Conservation (phyloP, 2,113 vertebrate genomes). For the Nipponia nippon region DNA sequence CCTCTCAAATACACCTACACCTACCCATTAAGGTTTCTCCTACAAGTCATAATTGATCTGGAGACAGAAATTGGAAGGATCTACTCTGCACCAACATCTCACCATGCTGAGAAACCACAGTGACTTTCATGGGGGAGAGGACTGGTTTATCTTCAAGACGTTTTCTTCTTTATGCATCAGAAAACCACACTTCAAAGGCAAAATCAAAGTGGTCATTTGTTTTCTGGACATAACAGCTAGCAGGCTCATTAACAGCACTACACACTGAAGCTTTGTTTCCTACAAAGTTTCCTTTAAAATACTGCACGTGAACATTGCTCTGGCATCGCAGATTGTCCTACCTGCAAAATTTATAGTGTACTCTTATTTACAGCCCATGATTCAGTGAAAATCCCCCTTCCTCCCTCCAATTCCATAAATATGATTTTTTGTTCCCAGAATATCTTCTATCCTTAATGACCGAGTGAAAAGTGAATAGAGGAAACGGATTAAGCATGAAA, state of each 20-base stretch:
- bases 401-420: background rate
- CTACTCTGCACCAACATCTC: background rate
- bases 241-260: background rate
- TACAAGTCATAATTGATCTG: background rate
- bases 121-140: background rate
- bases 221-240: background rate
- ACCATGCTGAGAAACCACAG: background rate
- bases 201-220: background rate
- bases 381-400: background rate
- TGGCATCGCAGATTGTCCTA: background rate
- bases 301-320: background rate
- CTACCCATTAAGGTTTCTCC: background rate
- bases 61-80: background rate
- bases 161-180: background rate
- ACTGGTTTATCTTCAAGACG: background rate
- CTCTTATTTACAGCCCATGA: background rate
- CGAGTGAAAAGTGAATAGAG: background rate
- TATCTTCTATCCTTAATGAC: background rate
- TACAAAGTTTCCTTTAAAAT: background rate
- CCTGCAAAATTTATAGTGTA: background rate
- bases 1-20: background rate
- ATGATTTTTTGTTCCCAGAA: background rate
- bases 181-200: background rate
- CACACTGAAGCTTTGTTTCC: background rate
- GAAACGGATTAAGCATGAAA: background rate